These are phyloP conservation scores for Cathartes aura DNA, from an alignment of 2,113 vertebrate species.

Conservation along the genomic window DNA sequence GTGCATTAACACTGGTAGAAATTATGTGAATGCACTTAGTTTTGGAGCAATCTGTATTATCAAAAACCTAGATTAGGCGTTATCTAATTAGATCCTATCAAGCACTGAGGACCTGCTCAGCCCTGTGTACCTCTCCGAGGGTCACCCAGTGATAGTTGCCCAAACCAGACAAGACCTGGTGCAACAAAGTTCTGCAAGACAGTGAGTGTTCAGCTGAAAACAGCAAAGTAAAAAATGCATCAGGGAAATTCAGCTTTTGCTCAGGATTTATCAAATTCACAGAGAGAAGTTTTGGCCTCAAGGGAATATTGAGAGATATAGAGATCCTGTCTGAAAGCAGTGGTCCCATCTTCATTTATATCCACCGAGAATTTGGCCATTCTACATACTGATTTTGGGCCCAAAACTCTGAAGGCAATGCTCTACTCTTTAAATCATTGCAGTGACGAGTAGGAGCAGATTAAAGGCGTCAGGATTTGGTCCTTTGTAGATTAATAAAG, in stretches of 20 bases:
- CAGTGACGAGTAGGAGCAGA: background rate
- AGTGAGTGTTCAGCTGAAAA: background rate
- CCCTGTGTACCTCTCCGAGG: background rate
- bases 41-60: background rate
- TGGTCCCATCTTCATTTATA: background rate
- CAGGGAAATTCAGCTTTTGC: background rate
- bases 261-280: background rate
- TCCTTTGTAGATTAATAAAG: slow-evolving; percentile 55
- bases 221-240: background rate
- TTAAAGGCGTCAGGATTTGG: slow-evolving; percentile 28
- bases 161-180: background rate
- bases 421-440: background rate
- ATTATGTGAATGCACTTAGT: background rate
- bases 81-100: background rate
- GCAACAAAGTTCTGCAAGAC: background rate
- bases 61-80: background rate
- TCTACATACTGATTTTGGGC: background rate
- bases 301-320: background rate
- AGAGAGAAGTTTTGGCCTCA: background rate
- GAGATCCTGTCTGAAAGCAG: background rate
- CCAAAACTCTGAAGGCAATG: background rate
- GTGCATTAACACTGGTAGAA: background rate
- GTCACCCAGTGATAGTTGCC: background rate
- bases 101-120: background rate
- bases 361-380: background rate